Evolutionary conservation across 2,888 invertebrate species (phyloP).

Genomic region (Stenotaenia linearis): DNA sequence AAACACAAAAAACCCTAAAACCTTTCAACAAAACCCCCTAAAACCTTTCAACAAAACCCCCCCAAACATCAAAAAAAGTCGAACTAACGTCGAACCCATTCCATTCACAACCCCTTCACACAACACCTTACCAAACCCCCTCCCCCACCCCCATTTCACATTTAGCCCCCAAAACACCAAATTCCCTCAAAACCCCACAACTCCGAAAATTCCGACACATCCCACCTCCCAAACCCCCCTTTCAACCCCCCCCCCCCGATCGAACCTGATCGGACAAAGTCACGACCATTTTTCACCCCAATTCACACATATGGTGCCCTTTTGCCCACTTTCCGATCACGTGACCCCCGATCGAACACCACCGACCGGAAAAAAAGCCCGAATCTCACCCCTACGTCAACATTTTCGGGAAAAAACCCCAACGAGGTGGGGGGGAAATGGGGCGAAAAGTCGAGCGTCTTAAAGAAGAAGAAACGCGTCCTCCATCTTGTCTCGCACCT

Average conservation of each 20-base stretch:
- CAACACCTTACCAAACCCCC: neutral
- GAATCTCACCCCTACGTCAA: too few species aligned
- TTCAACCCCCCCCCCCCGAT: too few species aligned
- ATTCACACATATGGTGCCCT: conserved; percentile 1
- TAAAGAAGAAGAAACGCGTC: conserved; percentile 6
- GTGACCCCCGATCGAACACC: neutral
- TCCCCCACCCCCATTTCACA: too few species aligned
- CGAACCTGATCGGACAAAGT: too few species aligned
- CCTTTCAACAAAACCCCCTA: too few species aligned
- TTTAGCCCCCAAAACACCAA: too few species aligned
- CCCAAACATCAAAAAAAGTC: neutral
- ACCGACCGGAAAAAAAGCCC: too few species aligned
- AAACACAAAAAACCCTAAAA: too few species aligned
- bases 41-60: neutral
- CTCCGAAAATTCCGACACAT: too few species aligned
- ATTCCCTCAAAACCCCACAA: too few species aligned
- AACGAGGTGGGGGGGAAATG: neutral
- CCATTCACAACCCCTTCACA: neutral
- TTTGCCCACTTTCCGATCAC: neutral
- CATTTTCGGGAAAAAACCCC: too few species aligned
- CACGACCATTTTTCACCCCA: neutral
- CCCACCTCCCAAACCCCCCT: too few species aligned
- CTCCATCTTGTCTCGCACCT: conserved; percentile 15
- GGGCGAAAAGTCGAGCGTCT: neutral
- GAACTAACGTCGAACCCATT: neutral